Conservation (phyloP, 2,888 invertebrate species). For the Idaea aversata region DNA sequence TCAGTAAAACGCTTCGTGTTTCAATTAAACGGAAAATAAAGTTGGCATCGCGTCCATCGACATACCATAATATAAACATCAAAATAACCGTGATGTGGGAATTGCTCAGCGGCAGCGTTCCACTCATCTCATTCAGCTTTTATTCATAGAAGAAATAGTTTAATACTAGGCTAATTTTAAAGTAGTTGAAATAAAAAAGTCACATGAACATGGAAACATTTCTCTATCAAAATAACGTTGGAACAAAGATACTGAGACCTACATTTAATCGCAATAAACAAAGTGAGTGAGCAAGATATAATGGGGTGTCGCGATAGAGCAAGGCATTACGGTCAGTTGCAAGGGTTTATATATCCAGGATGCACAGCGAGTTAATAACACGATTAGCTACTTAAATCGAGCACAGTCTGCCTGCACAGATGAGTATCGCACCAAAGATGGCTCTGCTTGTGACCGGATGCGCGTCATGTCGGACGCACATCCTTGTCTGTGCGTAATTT, state of each 20-base stretch:
- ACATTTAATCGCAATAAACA: not conserved
- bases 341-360: slow-evolving; percentile 25
- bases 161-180: slow-evolving; percentile 37
- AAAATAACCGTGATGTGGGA: slow-evolving; percentile 60
- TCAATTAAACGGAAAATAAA: slow-evolving; percentile 68
- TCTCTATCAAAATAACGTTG: not conserved
- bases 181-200: not conserved
- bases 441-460: slow-evolving; percentile 55
- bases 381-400: slow-evolving; percentile 45
- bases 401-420: slow-evolving; percentile 41
- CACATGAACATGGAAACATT: not conserved
- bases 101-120: slow-evolving; percentile 51
- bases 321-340: slow-evolving; percentile 20
- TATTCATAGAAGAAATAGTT: not conserved
- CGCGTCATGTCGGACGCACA: slow-evolving; percentile 71
- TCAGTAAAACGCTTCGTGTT: slow-evolving; percentile 63
- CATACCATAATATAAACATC: slow-evolving; percentile 55
- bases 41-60: slow-evolving; percentile 59
- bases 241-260: slow-evolving; percentile 3
- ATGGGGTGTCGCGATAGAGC: not conserved
- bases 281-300: not conserved
- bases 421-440: slow-evolving; percentile 53
- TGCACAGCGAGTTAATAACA: slow-evolving; percentile 35
- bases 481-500: slow-evolving; percentile 66
- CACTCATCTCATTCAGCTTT: slow-evolving; percentile 53